Evolutionary conservation across 2,888 invertebrate species (phyloP), one percentile per base, ranked within the genome.

Genomic region (Hypselothyrea guttata): DNA sequence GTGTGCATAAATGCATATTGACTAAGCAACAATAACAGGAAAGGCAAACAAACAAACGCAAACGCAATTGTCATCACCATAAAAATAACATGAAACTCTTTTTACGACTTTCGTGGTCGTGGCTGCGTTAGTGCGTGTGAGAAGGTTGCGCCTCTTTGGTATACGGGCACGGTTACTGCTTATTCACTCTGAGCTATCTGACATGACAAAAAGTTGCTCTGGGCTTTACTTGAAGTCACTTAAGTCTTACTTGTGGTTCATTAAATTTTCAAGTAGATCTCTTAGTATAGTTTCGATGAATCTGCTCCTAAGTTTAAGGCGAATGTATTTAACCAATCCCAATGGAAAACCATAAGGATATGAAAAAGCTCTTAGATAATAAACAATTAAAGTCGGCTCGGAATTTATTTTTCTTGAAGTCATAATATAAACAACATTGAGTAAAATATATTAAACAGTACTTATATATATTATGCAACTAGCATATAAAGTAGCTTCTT

Each of bases 31-130:
- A 84, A 84, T 60, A 63, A 62, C 59, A 63, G 49, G 27, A 63
- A 52, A 34, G 42, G 53, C 49, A 44, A 52, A 47, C 61, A 58
- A 67, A 82, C 67, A 74, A 72, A 66, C 68, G 55, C 61, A 72
- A 75, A 63, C 71, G 74, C 85, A 84, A 84, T 87, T 84, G 83
- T 86, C 85, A 84, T 77, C 77, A 79, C 71, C 87, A 87, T 86
- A 86, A 79, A 87, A 86, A 77, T 72, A 71, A 79, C 74, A 84
- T 79, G 82, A 84, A 85, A 85, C 83, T 75, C 68, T 87, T 86
- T 87, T 87, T 76, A 78, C 83, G 78, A 77, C 85, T 69, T 22
- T 67, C 34, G 75, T 56, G 75, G 66, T 67, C 34, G 75, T 56
- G 75, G 66, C 48, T 83, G 67, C 57, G 72, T 63, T 75, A 40